Evolutionary conservation across 2,797 vertebrate genomes (phyloP).

Genomic region (Intellagama lesueurii): DNA sequence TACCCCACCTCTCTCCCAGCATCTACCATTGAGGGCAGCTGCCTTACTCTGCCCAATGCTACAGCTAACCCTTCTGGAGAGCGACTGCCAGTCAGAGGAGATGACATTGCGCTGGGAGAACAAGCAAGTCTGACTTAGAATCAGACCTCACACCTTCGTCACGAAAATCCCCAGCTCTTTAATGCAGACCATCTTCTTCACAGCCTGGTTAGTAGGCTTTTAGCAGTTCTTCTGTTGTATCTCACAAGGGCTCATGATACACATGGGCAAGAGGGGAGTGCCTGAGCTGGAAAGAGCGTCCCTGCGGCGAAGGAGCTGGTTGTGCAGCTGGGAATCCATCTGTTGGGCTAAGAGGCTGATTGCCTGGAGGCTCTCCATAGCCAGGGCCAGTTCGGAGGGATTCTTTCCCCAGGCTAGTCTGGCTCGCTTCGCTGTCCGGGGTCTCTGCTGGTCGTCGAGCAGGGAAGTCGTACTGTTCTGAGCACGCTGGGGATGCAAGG

Average conservation of each 20-base stretch:
- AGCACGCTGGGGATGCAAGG: fast-evolving
- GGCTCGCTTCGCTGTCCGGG: background rate
- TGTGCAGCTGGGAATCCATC: fast-evolving
- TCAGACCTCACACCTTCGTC: background rate
- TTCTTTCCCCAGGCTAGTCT: constrained; percentile 20
- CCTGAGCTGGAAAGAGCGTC: fast-evolving
- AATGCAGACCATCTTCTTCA: background rate
- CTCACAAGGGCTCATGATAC: constrained; percentile 69
- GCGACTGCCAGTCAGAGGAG: too few species aligned
- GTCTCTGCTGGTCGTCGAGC: constrained; percentile 55
- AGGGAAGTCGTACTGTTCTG: constrained; percentile 80
- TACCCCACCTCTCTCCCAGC: background rate
- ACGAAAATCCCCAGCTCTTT: background rate
- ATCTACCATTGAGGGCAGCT: background rate
- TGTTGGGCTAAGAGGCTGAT: background rate
- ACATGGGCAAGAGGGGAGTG: constrained; percentile 43
- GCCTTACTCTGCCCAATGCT: background rate
- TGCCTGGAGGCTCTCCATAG: constrained; percentile 71
- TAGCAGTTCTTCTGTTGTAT: background rate
- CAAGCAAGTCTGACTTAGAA: too few species aligned
- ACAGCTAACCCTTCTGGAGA: background rate
- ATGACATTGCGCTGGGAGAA: too few species aligned
- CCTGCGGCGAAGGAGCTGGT: fast-evolving
- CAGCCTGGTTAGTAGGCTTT: background rate
- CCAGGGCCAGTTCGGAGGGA: constrained; percentile 50